These are phyloP conservation scores for Pangasianodon hypophthalmus DNA, from an alignment of 2,113 vertebrate genomes.

Conservation along the genomic window DNA sequence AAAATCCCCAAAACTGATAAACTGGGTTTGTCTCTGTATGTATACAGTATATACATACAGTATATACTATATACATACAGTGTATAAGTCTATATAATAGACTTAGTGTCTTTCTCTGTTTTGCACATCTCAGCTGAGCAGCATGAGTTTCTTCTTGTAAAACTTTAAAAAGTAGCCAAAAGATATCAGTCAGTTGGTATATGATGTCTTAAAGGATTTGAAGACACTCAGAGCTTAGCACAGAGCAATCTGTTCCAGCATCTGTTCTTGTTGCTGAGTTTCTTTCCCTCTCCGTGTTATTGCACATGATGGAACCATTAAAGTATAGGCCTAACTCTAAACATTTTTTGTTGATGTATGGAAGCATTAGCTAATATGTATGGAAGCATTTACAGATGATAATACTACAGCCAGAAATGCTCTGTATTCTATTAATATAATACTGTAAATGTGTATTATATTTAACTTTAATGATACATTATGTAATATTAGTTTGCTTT, in stretches of 20 bases:
- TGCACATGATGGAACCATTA: constrained; percentile 6
- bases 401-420: not conserved
- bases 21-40: not conserved
- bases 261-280: not conserved
- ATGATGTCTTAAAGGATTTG: constrained; percentile 1
- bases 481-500: not conserved
- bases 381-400: not conserved
- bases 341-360: not conserved
- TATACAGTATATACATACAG: not conserved
- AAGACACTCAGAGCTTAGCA: not conserved
- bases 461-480: not conserved
- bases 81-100: not conserved
- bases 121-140: not conserved
- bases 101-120: not conserved
- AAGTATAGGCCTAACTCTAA: not conserved
- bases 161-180: constrained; percentile 16
- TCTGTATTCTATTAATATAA: not conserved
- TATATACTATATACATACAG: not conserved
- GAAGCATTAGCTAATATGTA: not conserved
- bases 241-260: constrained; percentile 17
- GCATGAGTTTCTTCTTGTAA: not conserved
- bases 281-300: not conserved
- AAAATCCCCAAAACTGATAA: constrained; percentile 10
- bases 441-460: not conserved
- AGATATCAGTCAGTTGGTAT: not conserved